phyloP scores from a whole-genome alignment of 2,113 vertebrate species.

The Reinhardtius hippoglossoides region DNA sequence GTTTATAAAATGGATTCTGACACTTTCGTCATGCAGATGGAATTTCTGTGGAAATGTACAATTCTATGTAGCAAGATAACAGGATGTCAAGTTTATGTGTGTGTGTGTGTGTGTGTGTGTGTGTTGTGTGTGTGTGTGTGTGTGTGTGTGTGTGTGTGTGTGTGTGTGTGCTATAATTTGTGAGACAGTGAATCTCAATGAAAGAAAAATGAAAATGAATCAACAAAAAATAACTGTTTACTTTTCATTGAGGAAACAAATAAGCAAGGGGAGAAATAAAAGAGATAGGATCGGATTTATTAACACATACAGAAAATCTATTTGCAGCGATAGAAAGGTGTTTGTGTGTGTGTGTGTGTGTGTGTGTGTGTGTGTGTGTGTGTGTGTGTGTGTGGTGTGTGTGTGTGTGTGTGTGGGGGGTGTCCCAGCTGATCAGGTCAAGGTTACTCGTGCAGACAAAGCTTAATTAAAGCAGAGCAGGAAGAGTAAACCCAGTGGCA shows the following conservation, averaged over 20 bases:
- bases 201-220: too few relatives aligned
- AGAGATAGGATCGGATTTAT: slow-evolving; percentile 22
- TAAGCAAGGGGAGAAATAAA: background rate
- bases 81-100: too few relatives aligned
- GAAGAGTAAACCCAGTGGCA: slow-evolving; percentile 55
- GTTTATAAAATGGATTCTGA: too few relatives aligned
- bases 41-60: too few relatives aligned
- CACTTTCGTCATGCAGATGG: too few relatives aligned
- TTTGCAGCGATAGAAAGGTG: slow-evolving; percentile 3
- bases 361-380: slow-evolving; percentile 19
- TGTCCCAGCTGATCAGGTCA: slow-evolving; percentile 54
- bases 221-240: background rate
- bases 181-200: too few relatives aligned
- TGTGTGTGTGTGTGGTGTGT: slow-evolving; percentile 11
- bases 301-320: slow-evolving; percentile 30
- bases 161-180: too few relatives aligned
- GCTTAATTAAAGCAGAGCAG: slow-evolving; percentile 70
- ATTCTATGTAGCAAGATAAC: too few relatives aligned
- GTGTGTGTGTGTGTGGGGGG: slow-evolving; percentile 10
- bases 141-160: too few relatives aligned
- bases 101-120: too few relatives aligned
- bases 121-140: too few relatives aligned
- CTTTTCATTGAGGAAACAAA: background rate
- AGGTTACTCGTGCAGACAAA: slow-evolving; percentile 61
- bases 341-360: background rate